Evolutionary conservation across 2,797 vertebrate species (phyloP).

Genomic region (Falco concolor): DNA sequence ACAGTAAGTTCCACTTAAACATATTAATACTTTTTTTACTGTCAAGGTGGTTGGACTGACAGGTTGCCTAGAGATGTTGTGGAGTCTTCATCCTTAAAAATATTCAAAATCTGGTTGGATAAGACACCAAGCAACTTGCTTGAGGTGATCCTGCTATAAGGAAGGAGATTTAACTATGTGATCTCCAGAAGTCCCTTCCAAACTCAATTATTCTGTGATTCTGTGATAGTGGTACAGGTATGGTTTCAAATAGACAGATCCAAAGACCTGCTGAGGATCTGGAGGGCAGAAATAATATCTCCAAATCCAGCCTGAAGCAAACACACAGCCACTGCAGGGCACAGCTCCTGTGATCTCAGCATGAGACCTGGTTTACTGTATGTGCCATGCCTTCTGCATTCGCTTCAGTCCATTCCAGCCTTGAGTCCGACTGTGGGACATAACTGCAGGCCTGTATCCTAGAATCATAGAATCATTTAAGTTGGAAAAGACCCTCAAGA

Average conservation of each 20-base stretch:
- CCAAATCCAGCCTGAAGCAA: background rate
- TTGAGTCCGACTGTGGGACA: background rate
- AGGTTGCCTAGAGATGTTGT: background rate
- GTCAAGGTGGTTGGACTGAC: background rate
- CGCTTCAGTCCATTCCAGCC: background rate
- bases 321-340: background rate
- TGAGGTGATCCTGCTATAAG: background rate
- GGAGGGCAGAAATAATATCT: background rate
- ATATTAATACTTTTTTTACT: background rate
- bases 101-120: background rate
- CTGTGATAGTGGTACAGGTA: background rate
- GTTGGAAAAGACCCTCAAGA: background rate
- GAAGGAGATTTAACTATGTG: background rate
- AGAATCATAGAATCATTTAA: background rate
- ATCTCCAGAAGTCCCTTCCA: background rate
- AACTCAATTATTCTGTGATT: background rate
- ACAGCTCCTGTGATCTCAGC: background rate
- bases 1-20: background rate
- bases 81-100: background rate
- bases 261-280: background rate
- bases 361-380: background rate
- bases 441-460: background rate
- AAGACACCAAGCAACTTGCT: background rate
- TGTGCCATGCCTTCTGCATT: background rate
- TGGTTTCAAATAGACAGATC: background rate